Evolutionary conservation across 1,140 invertebrate species (phyloP).

Genomic region (Lepidurus couesii): DNA sequence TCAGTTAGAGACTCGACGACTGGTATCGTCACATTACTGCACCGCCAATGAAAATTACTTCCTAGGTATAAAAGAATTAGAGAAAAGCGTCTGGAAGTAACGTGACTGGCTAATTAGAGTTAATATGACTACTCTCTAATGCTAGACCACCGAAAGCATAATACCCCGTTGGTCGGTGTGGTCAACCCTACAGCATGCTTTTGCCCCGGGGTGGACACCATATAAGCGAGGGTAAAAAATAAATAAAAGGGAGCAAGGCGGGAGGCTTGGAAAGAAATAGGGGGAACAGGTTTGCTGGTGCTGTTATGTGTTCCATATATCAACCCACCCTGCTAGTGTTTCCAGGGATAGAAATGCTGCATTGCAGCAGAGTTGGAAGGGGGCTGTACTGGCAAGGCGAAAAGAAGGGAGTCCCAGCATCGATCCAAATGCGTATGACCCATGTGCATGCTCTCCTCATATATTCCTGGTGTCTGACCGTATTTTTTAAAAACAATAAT

Average conservation of each 20-base stretch:
- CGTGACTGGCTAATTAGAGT: no score
- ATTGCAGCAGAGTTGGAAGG: conserved; percentile 14
- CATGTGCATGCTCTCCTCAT: conserved; percentile 21
- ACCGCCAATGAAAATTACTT: not conserved
- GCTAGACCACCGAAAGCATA: no score
- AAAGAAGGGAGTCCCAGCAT: not conserved
- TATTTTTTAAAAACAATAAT: not conserved
- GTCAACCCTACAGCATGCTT: no score
- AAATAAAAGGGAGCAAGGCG: conserved; percentile 39
- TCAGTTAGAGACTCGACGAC: not conserved
- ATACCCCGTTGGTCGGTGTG: no score
- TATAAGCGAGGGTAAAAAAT: not conserved
- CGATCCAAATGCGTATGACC: conserved; percentile 17
- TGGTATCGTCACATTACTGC: not conserved
- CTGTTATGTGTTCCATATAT: conserved; percentile 1
- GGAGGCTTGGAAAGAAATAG: conserved; percentile 34
- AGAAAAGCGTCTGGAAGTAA: no score
- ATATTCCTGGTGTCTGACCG: not conserved
- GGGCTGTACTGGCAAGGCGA: not conserved
- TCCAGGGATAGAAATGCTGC: conserved; percentile 12
- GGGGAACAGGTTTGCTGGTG: conserved; percentile 23
- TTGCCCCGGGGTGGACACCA: no score
- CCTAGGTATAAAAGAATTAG: no score
- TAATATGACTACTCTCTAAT: no score
- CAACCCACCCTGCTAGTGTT: not conserved